These are phyloP conservation scores for Vulpes vulpes DNA, from an alignment of 2,113 vertebrate species.

Conservation along the genomic window DNA sequence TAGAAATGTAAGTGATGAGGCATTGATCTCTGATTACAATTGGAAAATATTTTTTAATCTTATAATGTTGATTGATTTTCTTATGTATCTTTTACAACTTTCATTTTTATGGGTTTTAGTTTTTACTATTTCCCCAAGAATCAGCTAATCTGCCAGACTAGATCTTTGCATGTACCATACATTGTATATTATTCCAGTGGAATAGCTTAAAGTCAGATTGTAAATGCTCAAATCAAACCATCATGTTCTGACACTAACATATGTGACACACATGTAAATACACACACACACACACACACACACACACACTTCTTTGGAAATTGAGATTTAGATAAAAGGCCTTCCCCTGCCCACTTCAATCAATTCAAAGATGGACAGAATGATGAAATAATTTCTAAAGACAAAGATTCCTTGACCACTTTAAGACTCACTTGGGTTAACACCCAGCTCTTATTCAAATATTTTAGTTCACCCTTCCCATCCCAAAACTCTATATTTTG, in stretches of 20 bases:
- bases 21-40: background rate
- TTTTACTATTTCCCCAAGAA: background rate
- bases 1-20: background rate
- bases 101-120: background rate
- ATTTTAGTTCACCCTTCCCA: background rate
- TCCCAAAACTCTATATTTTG: background rate
- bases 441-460: background rate
- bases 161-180: background rate
- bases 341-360: background rate
- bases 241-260: background rate
- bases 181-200: background rate
- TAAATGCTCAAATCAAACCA: background rate
- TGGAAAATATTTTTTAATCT: background rate
- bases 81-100: background rate
- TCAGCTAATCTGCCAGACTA: background rate
- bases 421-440: background rate
- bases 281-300: background rate
- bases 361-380: background rate
- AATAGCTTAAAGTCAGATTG: background rate
- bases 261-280: background rate
- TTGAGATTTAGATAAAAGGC: background rate
- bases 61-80: background rate
- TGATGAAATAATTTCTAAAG: background rate
- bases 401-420: background rate
- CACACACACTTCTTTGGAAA: background rate